Percentiles rank a stretch among this genome's conserved stretches.
These are phyloP conservation scores for Cottoperca gobio DNA, from an alignment of 2,797 vertebrate genomes.

Conservation along the genomic window DNA sequence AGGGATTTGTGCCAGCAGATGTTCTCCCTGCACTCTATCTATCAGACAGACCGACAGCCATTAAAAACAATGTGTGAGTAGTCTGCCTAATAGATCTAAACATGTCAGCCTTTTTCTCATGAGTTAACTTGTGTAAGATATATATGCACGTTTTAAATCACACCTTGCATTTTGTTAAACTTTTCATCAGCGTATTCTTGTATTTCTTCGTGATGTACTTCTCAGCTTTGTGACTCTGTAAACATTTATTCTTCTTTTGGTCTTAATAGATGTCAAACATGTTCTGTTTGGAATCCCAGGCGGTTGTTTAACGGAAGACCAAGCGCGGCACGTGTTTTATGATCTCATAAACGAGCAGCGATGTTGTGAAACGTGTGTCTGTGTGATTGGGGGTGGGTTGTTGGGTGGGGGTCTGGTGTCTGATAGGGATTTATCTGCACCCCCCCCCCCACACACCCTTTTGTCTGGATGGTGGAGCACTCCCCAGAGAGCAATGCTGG, in stretches of 20 bases:
- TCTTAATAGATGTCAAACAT: conserved; percentile 68
- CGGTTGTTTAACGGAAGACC: conserved; percentile 84
- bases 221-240: conserved; percentile 35
- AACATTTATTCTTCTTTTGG: conserved; percentile 65
- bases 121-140: conserved; percentile 41
- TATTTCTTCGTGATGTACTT: conserved; percentile 34
- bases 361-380: conserved; percentile 87
- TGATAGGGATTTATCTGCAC: conserved; percentile 84
- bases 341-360: conserved; percentile 85
- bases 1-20: conserved; percentile 77
- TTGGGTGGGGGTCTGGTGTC: conserved; percentile 74
- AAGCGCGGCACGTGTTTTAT: conserved; percentile 86
- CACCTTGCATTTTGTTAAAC: conserved; percentile 46
- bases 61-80: conserved; percentile 80
- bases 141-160: conserved; percentile 51
- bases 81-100: conserved; percentile 75
- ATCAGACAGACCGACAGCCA: conserved; percentile 81
- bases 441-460: conserved; percentile 63
- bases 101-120: conserved; percentile 63
- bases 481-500: conserved; percentile 86
- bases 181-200: conserved; percentile 16
- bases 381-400: conserved; percentile 60
- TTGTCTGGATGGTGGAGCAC: conserved; percentile 86
- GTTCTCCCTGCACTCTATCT: conserved; percentile 81
- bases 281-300: conserved; percentile 76